Conservation (phyloP, 1,140 invertebrate species). For the Magallana ariakensis region DNA sequence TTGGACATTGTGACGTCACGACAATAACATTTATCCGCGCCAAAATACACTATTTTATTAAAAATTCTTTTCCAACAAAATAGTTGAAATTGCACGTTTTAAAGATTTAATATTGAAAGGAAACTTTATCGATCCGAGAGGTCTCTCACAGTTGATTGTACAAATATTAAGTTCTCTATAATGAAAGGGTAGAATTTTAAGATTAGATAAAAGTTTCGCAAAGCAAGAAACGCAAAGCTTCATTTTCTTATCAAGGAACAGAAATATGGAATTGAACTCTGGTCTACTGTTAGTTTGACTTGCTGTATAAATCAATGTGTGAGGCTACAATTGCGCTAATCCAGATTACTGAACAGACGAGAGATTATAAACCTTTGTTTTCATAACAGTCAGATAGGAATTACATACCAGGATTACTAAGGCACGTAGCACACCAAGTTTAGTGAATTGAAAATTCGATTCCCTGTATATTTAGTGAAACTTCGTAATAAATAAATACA, state of each 20-base stretch:
- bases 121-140: not conserved
- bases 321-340: not conserved
- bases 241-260: not conserved
- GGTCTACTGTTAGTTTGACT: not conserved
- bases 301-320: not conserved
- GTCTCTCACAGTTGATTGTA: not conserved
- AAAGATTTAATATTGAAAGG: slow-evolving; percentile 1
- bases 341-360: not conserved
- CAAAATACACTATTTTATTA: not conserved
- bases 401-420: not conserved
- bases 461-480: not conserved
- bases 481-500: not conserved
- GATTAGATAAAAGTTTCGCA: slow-evolving; percentile 1
- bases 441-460: not conserved
- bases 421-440: too few species aligned
- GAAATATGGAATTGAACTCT: not conserved
- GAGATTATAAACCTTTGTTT: too few species aligned
- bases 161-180: not conserved
- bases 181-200: not conserved
- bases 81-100: not conserved
- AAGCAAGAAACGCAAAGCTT: not conserved
- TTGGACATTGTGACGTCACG: not conserved
- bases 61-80: not conserved
- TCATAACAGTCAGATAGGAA: not conserved
- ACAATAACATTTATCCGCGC: not conserved